Evolutionary conservation across 1,140 invertebrate species (phyloP), one percentile per base, ranked within the genome.

Genomic region (Nymphalis io): DNA sequence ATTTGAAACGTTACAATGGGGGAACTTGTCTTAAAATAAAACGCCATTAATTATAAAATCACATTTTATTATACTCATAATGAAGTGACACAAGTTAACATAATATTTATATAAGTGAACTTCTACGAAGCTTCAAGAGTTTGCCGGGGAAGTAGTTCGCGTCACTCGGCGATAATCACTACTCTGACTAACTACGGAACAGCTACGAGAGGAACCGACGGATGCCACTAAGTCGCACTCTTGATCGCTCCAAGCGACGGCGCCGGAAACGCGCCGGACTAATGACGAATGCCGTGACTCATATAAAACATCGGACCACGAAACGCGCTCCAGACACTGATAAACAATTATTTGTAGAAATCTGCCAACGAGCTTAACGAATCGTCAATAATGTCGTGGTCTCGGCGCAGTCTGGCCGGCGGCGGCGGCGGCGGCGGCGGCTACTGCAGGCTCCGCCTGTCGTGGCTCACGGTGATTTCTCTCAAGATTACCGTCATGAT

Each of bases 371-470:
- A 46, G 51, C 69, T n/a, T n/a, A 73, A 71, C 65, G 40, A 73
- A 70, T 68, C 48, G 73, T 81, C 74, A 76, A 75, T 76, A 79
- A 83, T 68, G 79, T 79, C 77, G 85, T 85, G 85, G 82, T 87
- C 82, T 83, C 83, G 85, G 85, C 85, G 85, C 85, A 82, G 23
- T n/a, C 23, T 20, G 20, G 18, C 61, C 65, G 64, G 70, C 60
- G 58, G n/a, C n/a, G n/a, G n/a, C n/a, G n/a, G n/a, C n/a, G n/a
- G n/a, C n/a, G n/a, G n/a, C n/a, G n/a, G n/a, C n/a, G n/a, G n/a
- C n/a, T n/a, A n/a, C n/a, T n/a, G n/a, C n/a, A n/a, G n/a, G n/a
- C n/a, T n/a, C n/a, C n/a, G n/a, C n/a, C n/a, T n/a, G n/a, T n/a
- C n/a, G n/a, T n/a, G n/a, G n/a, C n/a, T n/a, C n/a, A n/a, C n/a